These are phyloP conservation scores for Eupithecia insigniata DNA, from an alignment of 2,888 invertebrate species.

Conservation along the genomic window DNA sequence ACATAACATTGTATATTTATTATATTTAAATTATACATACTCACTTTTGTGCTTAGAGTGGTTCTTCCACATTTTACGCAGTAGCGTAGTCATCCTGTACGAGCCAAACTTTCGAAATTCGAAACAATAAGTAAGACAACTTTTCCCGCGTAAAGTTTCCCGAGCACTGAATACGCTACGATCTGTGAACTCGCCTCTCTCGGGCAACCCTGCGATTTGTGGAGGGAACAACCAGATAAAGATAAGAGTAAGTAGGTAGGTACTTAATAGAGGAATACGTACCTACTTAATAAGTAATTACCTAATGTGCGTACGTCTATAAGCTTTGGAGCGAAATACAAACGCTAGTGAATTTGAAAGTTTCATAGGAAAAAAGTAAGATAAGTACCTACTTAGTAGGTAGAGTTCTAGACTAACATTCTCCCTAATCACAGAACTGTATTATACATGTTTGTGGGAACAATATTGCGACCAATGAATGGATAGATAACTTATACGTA, in stretches of 20 bases:
- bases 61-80: slow-evolving; percentile 87
- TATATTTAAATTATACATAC: too few relatives aligned
- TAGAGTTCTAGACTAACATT: neutral
- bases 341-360: neutral
- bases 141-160: slow-evolving; percentile 64
- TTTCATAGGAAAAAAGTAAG: neutral
- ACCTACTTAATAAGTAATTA: too few relatives aligned
- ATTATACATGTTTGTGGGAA: too few relatives aligned
- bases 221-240: slow-evolving; percentile 39
- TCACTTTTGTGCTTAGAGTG: slow-evolving; percentile 88
- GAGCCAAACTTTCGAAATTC: slow-evolving; percentile 24
- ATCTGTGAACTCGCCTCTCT: slow-evolving; percentile 45
- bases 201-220: slow-evolving; percentile 57
- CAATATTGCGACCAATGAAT: too few relatives aligned
- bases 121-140: slow-evolving; percentile 46
- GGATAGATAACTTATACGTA: too few relatives aligned
- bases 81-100: slow-evolving; percentile 82
- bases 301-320: neutral
- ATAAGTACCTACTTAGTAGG: neutral
- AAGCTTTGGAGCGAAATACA: neutral
- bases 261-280: too few relatives aligned
- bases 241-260: too few relatives aligned
- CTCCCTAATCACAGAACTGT: neutral
- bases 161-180: slow-evolving; percentile 52
- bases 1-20: too few relatives aligned